These are phyloP conservation scores for Cotesia vestalis DNA, from an alignment of 1,140 invertebrate species.

Conservation along the genomic window DNA sequence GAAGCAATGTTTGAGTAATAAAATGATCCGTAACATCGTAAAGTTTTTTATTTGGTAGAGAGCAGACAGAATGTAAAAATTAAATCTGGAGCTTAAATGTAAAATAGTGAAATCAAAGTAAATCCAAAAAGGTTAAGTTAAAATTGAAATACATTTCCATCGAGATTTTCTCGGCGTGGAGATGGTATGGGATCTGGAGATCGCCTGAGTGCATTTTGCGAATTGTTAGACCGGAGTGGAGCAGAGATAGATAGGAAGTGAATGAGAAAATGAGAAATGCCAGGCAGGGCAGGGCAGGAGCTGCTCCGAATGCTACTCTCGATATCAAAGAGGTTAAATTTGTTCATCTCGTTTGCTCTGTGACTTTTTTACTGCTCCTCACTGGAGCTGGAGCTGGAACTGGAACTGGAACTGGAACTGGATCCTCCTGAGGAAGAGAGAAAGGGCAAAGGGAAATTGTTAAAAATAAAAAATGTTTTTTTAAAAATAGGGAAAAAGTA, in stretches of 20 bases:
- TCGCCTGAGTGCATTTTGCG: conserved; percentile 22
- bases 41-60: too few relatives aligned
- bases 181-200: not conserved
- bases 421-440: too few relatives aligned
- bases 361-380: conserved; percentile 6
- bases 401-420: too few relatives aligned
- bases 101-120: conserved; percentile 9
- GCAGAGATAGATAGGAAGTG: conserved; percentile 22
- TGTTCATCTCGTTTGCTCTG: conserved; percentile 35
- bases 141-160: conserved; percentile 30
- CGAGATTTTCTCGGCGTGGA: conserved; percentile 1
- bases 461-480: too few relatives aligned
- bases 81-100: not conserved
- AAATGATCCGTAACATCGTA: too few relatives aligned
- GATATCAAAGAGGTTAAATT: conserved; percentile 38
- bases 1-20: too few relatives aligned
- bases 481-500: conserved; percentile 2
- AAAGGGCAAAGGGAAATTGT: too few relatives aligned
- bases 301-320: not conserved
- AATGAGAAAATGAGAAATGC: conserved; percentile 38
- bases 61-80: not conserved
- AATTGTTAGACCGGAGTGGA: conserved; percentile 19
- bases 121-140: conserved; percentile 1
- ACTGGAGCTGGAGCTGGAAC: too few relatives aligned
- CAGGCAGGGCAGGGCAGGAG: conserved; percentile 6